Evolutionary conservation across 2,797 vertebrate genomes (phyloP).

Genomic region (Cetoscarus ocellatus): DNA sequence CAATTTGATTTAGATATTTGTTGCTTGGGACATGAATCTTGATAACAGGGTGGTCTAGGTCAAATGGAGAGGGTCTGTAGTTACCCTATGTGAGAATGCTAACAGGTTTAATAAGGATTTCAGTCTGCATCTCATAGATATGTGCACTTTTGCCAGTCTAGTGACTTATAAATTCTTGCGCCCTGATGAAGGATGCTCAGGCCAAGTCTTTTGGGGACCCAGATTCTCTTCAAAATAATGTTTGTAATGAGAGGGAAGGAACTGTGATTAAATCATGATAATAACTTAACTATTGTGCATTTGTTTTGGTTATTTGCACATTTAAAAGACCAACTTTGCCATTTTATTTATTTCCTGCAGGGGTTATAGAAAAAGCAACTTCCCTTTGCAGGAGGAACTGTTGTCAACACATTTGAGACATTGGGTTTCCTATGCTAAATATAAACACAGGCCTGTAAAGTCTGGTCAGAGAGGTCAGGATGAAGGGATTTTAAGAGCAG

Average conservation of each 20-base stretch:
- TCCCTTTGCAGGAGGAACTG: not conserved
- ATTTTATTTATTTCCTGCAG: slow-evolving; percentile 19
- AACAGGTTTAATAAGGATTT: slow-evolving; percentile 1
- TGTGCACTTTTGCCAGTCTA: slow-evolving; percentile 9
- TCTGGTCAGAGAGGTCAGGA: slow-evolving; percentile 29
- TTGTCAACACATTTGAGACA: slow-evolving; percentile 24
- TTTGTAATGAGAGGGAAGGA: no score
- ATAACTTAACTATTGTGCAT: slow-evolving; percentile 32
- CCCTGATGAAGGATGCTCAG: slow-evolving; percentile 3
- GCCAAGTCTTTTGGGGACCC: slow-evolving; percentile 23
- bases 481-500: slow-evolving; percentile 48
- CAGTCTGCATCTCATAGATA: slow-evolving; percentile 1
- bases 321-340: slow-evolving; percentile 28
- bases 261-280: no score
- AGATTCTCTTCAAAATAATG: slow-evolving; percentile 16
- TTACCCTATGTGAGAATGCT: slow-evolving; percentile 7
- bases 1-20: no score
- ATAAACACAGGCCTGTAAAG: slow-evolving; percentile 33
- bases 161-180: slow-evolving; percentile 27
- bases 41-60: no score
- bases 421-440: slow-evolving; percentile 31
- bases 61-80: no score
- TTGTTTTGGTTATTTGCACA: slow-evolving; percentile 32
- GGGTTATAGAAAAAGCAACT: not conserved
- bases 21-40: no score